Evolutionary conservation across 1,140 invertebrate species (phyloP).

Genomic region (Drosophila novamexicana): DNA sequence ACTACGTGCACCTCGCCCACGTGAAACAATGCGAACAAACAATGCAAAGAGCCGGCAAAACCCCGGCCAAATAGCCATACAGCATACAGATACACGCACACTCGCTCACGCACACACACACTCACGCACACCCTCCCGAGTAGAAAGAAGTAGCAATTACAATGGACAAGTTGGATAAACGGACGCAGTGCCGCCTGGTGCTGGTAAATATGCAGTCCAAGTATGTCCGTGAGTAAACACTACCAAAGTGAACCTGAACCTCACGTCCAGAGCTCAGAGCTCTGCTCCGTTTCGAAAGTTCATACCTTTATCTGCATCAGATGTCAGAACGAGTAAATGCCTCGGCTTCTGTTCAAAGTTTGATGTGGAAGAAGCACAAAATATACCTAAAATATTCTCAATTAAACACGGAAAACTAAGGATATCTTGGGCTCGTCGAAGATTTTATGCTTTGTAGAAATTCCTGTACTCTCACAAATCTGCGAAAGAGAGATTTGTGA

Average conservation of each 20-base stretch:
- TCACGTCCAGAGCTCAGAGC: constrained; percentile 18
- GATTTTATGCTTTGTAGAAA: too few species aligned
- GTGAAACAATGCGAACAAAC: constrained; percentile 48
- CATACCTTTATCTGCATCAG: constrained; percentile 9
- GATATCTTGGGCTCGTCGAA: too few species aligned
- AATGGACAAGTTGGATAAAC: constrained; percentile 20
- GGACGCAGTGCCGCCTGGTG: background rate
- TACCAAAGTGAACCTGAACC: constrained; percentile 29
- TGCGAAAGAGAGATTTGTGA: too few species aligned
- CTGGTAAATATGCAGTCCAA: constrained; percentile 43
- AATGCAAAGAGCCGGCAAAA: constrained; percentile 39
- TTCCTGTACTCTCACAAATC: too few species aligned
- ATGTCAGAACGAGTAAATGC: constrained; percentile 2
- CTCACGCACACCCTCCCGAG: background rate
- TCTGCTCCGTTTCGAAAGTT: constrained; percentile 9
- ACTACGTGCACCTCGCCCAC: constrained; percentile 46
- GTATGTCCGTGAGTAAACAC: constrained; percentile 27
- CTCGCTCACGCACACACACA: constrained; percentile 1
- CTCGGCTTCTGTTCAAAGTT: background rate
- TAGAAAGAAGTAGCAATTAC: constrained; percentile 15
- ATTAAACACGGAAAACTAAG: too few species aligned
- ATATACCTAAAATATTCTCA: too few species aligned
- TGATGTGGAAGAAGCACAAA: background rate
- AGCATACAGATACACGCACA: constrained; percentile 1
- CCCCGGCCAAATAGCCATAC: constrained; percentile 32